A percentile compares a stretch with the other conserved stretches of the same genome.
Conservation (phyloP, 2,113 vertebrate species). For the Camelus bactrianus region DNA sequence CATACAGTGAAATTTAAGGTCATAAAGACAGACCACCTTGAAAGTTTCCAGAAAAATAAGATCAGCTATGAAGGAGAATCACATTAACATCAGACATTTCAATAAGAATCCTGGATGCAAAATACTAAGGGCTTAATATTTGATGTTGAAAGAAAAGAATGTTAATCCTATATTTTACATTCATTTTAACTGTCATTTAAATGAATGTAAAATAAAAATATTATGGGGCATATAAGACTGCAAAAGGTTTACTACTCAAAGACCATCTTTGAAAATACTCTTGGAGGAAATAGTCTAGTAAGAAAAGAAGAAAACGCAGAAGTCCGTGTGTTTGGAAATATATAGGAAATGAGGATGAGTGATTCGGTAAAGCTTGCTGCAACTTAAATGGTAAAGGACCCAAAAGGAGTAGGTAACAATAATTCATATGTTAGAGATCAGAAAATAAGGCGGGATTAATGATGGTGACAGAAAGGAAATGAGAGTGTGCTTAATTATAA, state of each 20-base stretch:
- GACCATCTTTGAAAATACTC: neutral
- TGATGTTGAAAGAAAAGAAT: neutral
- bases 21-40: neutral
- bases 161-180: neutral
- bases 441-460: neutral
- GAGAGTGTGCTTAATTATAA: neutral
- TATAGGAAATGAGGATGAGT: neutral
- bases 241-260: neutral
- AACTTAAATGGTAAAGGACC: neutral
- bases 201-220: neutral
- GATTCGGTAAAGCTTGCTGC: neutral
- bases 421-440: neutral
- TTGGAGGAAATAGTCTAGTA: neutral
- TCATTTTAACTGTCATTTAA: neutral
- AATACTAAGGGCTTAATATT: neutral
- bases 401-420: neutral
- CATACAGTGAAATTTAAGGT: neutral
- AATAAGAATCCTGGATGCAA: neutral
- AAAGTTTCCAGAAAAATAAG: neutral
- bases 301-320: neutral
- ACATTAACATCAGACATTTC: neutral
- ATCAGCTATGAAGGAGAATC: neutral
- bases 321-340: neutral
- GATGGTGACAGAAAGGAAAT: neutral
- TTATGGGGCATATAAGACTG: neutral